Base-by-base conservation (phyloP, 2,888 invertebrate genomes). In the Eurois occulta region DNA sequence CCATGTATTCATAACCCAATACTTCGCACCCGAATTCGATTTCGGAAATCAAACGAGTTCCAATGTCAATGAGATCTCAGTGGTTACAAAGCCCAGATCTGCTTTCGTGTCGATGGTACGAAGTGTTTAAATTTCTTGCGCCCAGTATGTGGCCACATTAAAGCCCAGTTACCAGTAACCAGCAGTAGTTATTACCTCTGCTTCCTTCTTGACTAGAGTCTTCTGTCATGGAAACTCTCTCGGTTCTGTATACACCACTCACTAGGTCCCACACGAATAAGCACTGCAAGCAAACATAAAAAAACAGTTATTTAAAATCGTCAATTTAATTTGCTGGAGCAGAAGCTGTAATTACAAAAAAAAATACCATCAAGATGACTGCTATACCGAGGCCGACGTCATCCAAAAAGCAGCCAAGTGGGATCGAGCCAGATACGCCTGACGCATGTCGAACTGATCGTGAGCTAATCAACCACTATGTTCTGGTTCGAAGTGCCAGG, bases 221-320 rank as follows among this genome's bases (percentile, higher is more conserved):
- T 87, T 97, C 97, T 1, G 95, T 95, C 95, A 97, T 96, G 69
- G 95, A 91, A 6, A 95, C 97, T 75, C 93, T 90, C 74, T 97
- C 97, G 1, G 97, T 97, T 75, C 96, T 91, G 84, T 97, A 97
- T 32, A 95, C 95, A 7, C 97, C 97, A 78, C 92, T 97, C 71
- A 95, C 96, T 11, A 97, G 91, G 81, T 97, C 96, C 96, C 97
- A 97, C 46, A 96, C 95, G 84, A 97, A 97, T 41, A 97, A 86
- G 75, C 97, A 97, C 97, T 97, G 90, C 16, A 13, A 32, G 48
- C 5, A 18, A 75, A 67, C 41, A 21, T n/a, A 41, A 48, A 72
- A 41, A 43, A 6, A 48, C 24, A 0, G n/a, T 38, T 64, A 35
- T 35, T 35, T 62, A 5, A 55, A n/a, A n/a, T n/a, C 5, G 13